These are phyloP conservation scores for Chrysemys picta DNA, from an alignment of 2,113 vertebrate species.

Conservation along the genomic window DNA sequence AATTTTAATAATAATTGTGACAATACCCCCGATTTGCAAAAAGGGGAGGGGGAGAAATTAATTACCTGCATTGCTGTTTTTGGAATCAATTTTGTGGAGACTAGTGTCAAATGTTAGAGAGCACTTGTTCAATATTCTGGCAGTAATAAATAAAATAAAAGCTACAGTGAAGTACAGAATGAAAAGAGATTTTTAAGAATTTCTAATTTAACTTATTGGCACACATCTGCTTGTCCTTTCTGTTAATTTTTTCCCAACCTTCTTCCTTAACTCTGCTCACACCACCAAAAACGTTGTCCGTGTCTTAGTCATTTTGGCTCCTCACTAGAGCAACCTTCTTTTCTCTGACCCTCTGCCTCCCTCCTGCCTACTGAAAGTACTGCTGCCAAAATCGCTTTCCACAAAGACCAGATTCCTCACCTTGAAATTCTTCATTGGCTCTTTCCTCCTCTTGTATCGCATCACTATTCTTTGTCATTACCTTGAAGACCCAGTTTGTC, in stretches of 20 bases:
- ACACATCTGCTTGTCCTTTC: not conserved
- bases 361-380: not conserved
- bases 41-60: not conserved
- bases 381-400: not conserved
- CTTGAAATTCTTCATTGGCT: not conserved
- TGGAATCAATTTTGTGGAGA: not conserved
- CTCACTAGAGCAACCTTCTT: not conserved
- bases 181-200: not conserved
- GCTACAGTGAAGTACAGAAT: not conserved
- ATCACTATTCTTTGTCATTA: not conserved
- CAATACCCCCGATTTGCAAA: not conserved
- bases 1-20: not conserved
- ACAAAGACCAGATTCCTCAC: not conserved
- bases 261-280: not conserved
- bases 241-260: not conserved
- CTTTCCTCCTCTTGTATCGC: not conserved
- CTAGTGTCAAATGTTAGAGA: not conserved
- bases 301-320: not conserved
- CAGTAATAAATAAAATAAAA: not conserved
- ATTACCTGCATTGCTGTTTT: no score
- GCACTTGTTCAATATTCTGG: not conserved
- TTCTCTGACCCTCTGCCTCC: not conserved
- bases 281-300: not conserved
- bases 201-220: not conserved
- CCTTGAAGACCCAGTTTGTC: no score